Base-by-base conservation (phyloP, 2,888 invertebrate species). In the Patella ulyssiponensis region DNA sequence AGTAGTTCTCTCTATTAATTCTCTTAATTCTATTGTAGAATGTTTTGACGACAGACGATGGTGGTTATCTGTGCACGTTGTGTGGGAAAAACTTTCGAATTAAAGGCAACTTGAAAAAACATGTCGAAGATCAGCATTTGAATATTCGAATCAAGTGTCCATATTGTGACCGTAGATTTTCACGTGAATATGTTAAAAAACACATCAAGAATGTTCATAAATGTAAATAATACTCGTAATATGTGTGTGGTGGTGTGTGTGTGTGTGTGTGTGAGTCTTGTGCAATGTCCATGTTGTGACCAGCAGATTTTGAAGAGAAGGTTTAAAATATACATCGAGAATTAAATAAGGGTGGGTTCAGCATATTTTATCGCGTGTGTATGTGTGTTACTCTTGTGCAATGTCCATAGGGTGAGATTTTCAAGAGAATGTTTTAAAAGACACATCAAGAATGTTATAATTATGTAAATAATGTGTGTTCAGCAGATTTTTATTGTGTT, bases 181-280 rank as follows among this genome's bases (percentile, higher is more conserved):
- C 64, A 64, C 11, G 23, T 20, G 64, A 64, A 64, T 64, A 64
- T 64, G 64, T 64, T 64, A 64, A 64, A 64, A 64, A 64, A 64
- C 64, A 64, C 20, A 64, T 64, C 23, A 64, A 64, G 23, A 20
- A 20, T 23, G 64, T 64, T 20, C 64, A 64, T 64, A 23, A 23
- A 9, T 64, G 64, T 64, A 12, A 9, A 23, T 64, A 23, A 64
- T 64, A 23, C 23, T 14, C 3, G 64, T 23, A 23, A n/a, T 64
- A 11, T 20, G 20, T 64, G 14, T 64, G 17, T 64, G 15, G 64
- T 64, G 11, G 64, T n/a, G 23, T 64, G 11, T 14, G 11, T 23
- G 20, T 23, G 23, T 20, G 20, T 7, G 23, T 20, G 23, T 23
- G 64, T 44, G 7, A 44, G 7, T 44, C 44, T 44, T 44, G 44